These are phyloP conservation scores for Luscinia luscinia DNA, from an alignment of 2,797 vertebrate genomes.

Conservation along the genomic window DNA sequence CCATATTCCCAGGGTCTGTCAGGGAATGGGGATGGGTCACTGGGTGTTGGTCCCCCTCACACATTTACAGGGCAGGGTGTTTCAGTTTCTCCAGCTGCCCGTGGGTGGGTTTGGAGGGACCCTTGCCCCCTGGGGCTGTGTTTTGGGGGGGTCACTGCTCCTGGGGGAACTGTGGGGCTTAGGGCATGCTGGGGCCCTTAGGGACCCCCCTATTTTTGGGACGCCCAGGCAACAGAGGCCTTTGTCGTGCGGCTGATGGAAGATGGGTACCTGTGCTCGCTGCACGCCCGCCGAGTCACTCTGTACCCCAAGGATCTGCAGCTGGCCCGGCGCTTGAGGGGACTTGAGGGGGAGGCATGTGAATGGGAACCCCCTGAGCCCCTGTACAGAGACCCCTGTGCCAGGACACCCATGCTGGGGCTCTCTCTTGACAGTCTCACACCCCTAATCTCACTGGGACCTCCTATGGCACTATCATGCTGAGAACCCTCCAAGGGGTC, in stretches of 20 bases:
- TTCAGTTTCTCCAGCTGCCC: accelerated
- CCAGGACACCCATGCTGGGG: too few species aligned
- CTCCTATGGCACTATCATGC: not conserved
- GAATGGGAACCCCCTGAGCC: not conserved
- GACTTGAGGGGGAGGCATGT: not conserved
- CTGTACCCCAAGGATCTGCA: not conserved
- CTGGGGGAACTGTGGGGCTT: not conserved
- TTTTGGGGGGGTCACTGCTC: not conserved
- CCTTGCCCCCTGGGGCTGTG: not conserved
- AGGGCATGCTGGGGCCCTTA: not conserved
- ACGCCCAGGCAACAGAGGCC: not conserved
- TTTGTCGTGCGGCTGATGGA: not conserved
- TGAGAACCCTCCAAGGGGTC: too few species aligned
- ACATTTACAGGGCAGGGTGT: not conserved
- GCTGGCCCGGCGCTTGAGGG: not conserved
- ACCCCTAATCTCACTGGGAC: not conserved
- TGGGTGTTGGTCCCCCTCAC: not conserved
- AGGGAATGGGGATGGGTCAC: not conserved
- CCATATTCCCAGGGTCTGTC: accelerated
- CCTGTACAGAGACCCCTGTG: not conserved
- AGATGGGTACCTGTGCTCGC: not conserved
- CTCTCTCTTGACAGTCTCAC: not conserved
- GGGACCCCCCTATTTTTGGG: not conserved
- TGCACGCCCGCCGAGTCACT: not conserved
- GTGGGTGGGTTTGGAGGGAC: not conserved